Evolutionary conservation across 2,888 invertebrate species (phyloP).

Genomic region (Abrostola tripartita): DNA sequence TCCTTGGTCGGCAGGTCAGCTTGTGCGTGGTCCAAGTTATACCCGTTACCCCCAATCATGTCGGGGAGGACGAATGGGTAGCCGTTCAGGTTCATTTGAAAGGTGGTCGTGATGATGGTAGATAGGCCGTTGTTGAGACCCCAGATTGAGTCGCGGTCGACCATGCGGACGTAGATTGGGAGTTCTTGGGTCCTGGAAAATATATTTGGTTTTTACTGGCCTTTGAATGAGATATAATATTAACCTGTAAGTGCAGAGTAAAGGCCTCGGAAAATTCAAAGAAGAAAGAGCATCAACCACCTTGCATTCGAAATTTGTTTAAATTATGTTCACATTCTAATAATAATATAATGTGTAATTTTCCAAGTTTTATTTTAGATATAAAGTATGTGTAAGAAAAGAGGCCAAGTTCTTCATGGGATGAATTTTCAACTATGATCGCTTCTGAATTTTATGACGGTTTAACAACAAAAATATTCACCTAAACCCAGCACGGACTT

Average conservation of each 20-base stretch:
- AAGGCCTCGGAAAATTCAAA: neutral
- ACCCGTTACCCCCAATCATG: constrained; percentile 92
- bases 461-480: constrained; percentile 40
- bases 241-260: too few relatives aligned
- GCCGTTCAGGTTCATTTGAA: constrained; percentile 90
- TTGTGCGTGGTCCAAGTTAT: constrained; percentile 80
- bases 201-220: too few relatives aligned
- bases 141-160: constrained; percentile 93
- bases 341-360: too few relatives aligned
- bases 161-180: constrained; percentile 92
- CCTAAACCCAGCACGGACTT: constrained; percentile 82
- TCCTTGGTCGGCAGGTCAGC: constrained; percentile 88
- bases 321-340: too few relatives aligned
- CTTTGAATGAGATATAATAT: too few relatives aligned
- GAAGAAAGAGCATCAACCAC: neutral
- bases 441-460: neutral
- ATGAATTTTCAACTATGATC: neutral
- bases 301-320: too few relatives aligned
- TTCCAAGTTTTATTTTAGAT: too few relatives aligned
- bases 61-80: constrained; percentile 93
- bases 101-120: constrained; percentile 91
- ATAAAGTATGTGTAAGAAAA: too few relatives aligned
- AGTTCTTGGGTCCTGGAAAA: constrained; percentile 89
- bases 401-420: too few relatives aligned
- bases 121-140: constrained; percentile 91